phyloP scores from a whole-genome alignment of 2,797 vertebrate species.

The Adrianichthys oophorus region DNA sequence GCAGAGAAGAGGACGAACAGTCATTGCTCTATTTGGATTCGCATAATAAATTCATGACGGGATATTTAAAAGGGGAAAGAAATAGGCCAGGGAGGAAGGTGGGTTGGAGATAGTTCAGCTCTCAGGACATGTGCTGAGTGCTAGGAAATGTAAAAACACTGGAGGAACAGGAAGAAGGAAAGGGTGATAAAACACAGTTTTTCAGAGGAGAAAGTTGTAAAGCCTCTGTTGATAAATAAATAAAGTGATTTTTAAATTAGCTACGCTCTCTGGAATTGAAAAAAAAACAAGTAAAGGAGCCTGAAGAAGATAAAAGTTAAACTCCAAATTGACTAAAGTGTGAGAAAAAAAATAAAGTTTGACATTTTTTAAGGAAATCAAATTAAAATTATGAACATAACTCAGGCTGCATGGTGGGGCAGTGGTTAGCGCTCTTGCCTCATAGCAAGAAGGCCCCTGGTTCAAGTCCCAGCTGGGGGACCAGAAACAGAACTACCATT shows the following conservation, averaged over 20 bases:
- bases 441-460: too few species aligned
- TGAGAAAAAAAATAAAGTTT: too few species aligned
- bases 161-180: conserved; percentile 12
- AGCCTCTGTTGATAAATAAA: conserved; percentile 11
- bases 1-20: conserved; percentile 61
- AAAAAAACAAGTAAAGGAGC: too few species aligned
- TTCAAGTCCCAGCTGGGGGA: too few species aligned
- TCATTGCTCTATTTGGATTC: conserved; percentile 73
- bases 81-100: conserved; percentile 1
- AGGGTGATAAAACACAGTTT: conserved; percentile 12
- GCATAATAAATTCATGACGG: conserved; percentile 75
- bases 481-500: too few species aligned
- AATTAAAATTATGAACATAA: too few species aligned
- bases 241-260: conserved; percentile 11
- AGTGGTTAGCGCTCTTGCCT: too few species aligned
- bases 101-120: conserved; percentile 1
- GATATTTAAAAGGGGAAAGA: conserved; percentile 50
- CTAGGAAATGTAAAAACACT: conserved; percentile 21
- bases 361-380: too few species aligned
- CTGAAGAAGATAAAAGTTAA: too few species aligned
- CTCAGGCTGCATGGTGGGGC: too few species aligned
- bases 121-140: conserved; percentile 21
- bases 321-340: too few species aligned
- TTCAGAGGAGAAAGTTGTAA: background rate
- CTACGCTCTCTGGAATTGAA: too few species aligned